These are phyloP conservation scores for Drosophila orena DNA, from an alignment of 1,140 invertebrate species.

Conservation along the genomic window DNA sequence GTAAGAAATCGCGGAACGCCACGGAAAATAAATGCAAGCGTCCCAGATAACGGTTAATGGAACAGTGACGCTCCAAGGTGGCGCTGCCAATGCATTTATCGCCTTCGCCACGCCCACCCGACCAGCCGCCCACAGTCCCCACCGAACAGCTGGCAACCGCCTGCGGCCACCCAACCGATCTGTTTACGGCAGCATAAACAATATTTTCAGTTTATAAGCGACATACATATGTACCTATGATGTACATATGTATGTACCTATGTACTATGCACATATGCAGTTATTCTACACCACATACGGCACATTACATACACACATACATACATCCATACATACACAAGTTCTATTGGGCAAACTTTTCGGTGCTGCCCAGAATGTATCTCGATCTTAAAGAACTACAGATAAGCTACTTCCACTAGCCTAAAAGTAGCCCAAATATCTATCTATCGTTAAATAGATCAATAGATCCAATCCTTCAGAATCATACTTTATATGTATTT, in stretches of 20 bases:
- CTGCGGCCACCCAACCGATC: neutral
- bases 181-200: constrained; percentile 23
- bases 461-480: too few species aligned
- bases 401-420: too few species aligned
- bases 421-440: too few species aligned
- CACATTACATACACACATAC: neutral
- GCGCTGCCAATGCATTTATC: constrained; percentile 30
- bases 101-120: neutral
- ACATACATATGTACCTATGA: constrained; percentile 12
- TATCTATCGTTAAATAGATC: too few species aligned
- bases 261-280: too few species aligned
- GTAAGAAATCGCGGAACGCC: constrained; percentile 25
- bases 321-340: neutral
- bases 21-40: constrained; percentile 24
- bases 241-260: too few species aligned
- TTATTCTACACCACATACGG: neutral
- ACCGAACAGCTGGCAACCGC: neutral
- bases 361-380: too few species aligned
- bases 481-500: too few species aligned
- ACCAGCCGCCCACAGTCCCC: neutral
- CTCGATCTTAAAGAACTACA: too few species aligned
- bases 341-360: too few species aligned
- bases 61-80: constrained; percentile 32
- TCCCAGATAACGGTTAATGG: constrained; percentile 31
- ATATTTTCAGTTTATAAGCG: constrained; percentile 12